Evolutionary conservation across 1,140 invertebrate genomes (phyloP).

Genomic region (Drosophila baimaii): DNA sequence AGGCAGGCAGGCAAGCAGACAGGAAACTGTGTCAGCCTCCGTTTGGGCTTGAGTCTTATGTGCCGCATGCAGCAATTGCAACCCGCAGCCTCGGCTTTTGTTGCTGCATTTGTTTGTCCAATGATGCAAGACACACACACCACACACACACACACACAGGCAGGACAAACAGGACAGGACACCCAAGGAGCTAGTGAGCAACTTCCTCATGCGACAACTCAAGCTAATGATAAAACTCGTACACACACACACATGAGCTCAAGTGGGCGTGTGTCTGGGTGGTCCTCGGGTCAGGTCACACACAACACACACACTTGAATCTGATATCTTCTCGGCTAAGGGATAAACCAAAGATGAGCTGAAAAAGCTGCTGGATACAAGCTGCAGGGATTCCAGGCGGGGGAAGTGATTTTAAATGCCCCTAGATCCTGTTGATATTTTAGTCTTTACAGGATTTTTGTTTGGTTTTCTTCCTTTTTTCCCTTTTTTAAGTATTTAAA

Average conservation of each 20-base stretch:
- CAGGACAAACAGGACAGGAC: slow-evolving; percentile 1
- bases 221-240: slow-evolving; percentile 65
- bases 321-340: slow-evolving; percentile 23
- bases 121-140: slow-evolving; percentile 38
- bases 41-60: slow-evolving; percentile 16
- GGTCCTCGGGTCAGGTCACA: slow-evolving; percentile 34
- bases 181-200: slow-evolving; percentile 18
- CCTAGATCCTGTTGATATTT: slow-evolving; percentile 21
- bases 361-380: neutral
- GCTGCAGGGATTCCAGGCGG: neutral
- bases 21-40: slow-evolving; percentile 71
- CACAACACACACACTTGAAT: slow-evolving; percentile 27
- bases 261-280: slow-evolving; percentile 39
- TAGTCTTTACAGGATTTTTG: neutral
- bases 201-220: slow-evolving; percentile 62
- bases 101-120: slow-evolving; percentile 69
- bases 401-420: slow-evolving; percentile 21
- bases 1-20: slow-evolving; percentile 39
- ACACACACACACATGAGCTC: slow-evolving; percentile 21
- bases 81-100: slow-evolving; percentile 46
- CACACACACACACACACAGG: neutral
- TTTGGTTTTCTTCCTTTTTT: neutral
- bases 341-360: slow-evolving; percentile 28
- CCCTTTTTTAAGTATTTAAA: neutral
- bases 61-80: slow-evolving; percentile 30